Evolutionary conservation across 30 jellyfish, hydroid and myxozoan species (phyloP), one percentile per base, ranked within the genome.

Genomic region (Aurelia aurita): DNA sequence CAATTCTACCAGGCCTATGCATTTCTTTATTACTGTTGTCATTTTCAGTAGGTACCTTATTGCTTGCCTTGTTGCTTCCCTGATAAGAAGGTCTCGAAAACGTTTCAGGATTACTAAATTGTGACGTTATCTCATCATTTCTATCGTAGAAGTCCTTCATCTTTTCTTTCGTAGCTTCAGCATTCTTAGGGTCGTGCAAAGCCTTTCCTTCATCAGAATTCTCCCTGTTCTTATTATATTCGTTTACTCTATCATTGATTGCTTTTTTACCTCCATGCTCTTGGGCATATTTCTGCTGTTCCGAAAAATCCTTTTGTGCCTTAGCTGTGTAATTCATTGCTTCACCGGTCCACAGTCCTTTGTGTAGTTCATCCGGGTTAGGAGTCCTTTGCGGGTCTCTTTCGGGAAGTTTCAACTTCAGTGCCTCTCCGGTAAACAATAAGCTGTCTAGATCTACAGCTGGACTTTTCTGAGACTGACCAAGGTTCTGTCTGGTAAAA

Each of bases 271-370:
- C 85, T 82, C 81, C 81, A 32, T 68, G 58, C 29, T 35, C 57
- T 26, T 43, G 21, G 10, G 58, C 39, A 75, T 75, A 57, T 39
- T 75, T 54, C 61, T 49, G 49, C 44, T 75, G 87, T 18, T 75
- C 59, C 19, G 61, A 66, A 27, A 57, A 75, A 57, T 75, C 75
- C 8, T 75, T 49, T 11, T 67, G 62, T 1, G 58, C 78, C 18
- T 69, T 39, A 20, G 23, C 12, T 13, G 72, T 19, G 54, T 53
- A 47, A 7, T 65, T 18, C 49, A 66, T 69, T 3, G 80, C 91
- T 57, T 82, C 91, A 3, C 47, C 81, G 1, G 91, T 67, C 91
- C 91, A 82, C 69, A 69, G 29, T 43, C 89, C 89, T 7, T 61
- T 72, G 53, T 82, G 63, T 26, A 69, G 55, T 85, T 67, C 79